Conservation (phyloP, 2,888 invertebrate species). For the Plebejus melissa region DNA sequence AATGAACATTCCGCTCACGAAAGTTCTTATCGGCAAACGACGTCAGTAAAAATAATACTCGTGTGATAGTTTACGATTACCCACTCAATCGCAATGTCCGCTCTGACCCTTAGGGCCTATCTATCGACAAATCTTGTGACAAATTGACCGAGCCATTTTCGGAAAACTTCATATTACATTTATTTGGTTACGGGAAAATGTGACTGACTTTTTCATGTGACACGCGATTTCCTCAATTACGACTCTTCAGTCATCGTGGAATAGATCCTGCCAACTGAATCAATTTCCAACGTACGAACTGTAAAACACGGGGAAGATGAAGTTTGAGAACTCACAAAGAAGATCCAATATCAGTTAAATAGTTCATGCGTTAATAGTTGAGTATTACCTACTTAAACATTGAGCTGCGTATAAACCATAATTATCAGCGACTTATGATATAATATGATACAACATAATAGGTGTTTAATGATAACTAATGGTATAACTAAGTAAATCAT, state of each 20-base stretch:
- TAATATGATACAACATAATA: too few relatives aligned
- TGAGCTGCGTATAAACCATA: too few relatives aligned
- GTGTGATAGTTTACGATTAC: constrained; percentile 9
- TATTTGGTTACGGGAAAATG: background rate
- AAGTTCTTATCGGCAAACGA: background rate
- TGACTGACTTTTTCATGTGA: background rate
- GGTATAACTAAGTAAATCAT: too few relatives aligned
- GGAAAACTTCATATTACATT: constrained; percentile 13
- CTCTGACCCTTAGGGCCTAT: constrained; percentile 9
- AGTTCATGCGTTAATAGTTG: background rate
- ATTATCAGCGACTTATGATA: too few relatives aligned
- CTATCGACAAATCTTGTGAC: constrained; percentile 15
- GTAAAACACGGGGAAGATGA: background rate
- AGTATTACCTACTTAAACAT: background rate
- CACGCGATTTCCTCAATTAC: background rate
- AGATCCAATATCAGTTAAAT: background rate
- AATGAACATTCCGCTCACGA: background rate
- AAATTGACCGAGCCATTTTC: constrained; percentile 5
- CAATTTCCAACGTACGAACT: background rate
- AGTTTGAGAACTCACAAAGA: background rate
- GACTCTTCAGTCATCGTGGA: background rate
- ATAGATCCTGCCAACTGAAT: background rate
- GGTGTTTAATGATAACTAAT: too few relatives aligned
- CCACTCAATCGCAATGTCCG: background rate
- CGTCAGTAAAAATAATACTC: background rate